A percentile compares a stretch with the other conserved stretches of the same genome.
phyloP scores from a whole-genome alignment of 2,888 invertebrate genomes.

The Campoplex nolae region DNA sequence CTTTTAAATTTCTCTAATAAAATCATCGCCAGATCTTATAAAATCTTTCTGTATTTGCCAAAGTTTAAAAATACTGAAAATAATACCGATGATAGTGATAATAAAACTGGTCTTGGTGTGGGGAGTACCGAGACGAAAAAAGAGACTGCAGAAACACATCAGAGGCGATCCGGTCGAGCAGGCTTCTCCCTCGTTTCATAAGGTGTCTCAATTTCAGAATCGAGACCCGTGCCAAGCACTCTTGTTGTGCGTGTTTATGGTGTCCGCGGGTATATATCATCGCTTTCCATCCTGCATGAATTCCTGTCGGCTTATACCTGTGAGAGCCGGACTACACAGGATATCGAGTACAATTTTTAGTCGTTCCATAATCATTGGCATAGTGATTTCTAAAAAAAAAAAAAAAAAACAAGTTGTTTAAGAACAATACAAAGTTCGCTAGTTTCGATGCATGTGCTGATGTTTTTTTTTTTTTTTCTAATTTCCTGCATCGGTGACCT shows the following conservation, averaged over 20 bases:
- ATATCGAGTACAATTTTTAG: slow-evolving; percentile 21
- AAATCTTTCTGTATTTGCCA: slow-evolving; percentile 36
- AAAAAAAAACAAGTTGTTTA: background rate
- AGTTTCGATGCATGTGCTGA: too few species aligned
- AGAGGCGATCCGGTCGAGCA: slow-evolving; percentile 66
- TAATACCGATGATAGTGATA: slow-evolving; percentile 29
- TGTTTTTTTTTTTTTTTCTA: too few species aligned
- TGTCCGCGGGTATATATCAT: slow-evolving; percentile 31
- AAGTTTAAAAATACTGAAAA: background rate
- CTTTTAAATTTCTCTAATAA: background rate
- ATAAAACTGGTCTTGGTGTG: slow-evolving; percentile 13
- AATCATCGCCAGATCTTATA: background rate
- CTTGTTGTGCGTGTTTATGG: slow-evolving; percentile 34
- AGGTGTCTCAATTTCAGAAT: slow-evolving; percentile 69
- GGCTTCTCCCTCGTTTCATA: slow-evolving; percentile 68
- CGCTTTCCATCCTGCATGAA: slow-evolving; percentile 47
- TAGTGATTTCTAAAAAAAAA: background rate
- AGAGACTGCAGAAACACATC: slow-evolving; percentile 20
- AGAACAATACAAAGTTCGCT: background rate
- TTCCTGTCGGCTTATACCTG: slow-evolving; percentile 14
- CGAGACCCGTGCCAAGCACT: slow-evolving; percentile 54
- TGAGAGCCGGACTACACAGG: background rate
- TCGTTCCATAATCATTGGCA: background rate
- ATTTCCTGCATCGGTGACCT: too few species aligned
- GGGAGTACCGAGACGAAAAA: slow-evolving; percentile 21